These are phyloP conservation scores for Ostrea denselamellosa DNA, from an alignment of 1,140 invertebrate genomes.

Conservation along the genomic window DNA sequence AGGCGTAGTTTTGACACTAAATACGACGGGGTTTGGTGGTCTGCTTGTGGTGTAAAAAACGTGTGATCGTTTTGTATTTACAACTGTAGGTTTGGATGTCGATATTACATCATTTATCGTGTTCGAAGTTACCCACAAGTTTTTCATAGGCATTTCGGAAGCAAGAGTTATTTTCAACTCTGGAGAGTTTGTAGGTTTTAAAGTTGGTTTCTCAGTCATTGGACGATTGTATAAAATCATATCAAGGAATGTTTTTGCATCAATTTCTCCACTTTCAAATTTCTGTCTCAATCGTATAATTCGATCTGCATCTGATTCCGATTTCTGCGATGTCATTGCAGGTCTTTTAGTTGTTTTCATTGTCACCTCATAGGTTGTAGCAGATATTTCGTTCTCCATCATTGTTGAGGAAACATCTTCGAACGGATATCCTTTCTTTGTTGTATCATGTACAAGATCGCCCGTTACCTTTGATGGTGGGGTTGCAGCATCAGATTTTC, in stretches of 20 bases:
- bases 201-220: background rate
- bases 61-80: background rate
- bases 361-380: background rate
- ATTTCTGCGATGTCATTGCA: background rate
- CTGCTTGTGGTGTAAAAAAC: background rate
- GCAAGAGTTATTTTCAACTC: background rate
- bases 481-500: background rate
- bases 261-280: constrained; percentile 8
- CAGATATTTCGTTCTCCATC: background rate
- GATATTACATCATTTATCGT: background rate
- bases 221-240: constrained; percentile 18
- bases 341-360: background rate
- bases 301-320: background rate
- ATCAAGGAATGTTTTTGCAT: constrained; percentile 21
- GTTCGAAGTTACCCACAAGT: background rate
- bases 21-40: background rate
- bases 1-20: background rate
- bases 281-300: background rate
- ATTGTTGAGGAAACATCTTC: background rate
- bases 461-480: background rate
- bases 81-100: background rate
- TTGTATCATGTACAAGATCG: background rate
- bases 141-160: background rate
- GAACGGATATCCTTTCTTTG: background rate
- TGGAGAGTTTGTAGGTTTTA: background rate